Percentiles rank a stretch among this genome's conserved stretches.
Conservation (phyloP, 2,888 invertebrate genomes). For the Plagodis pulveraria region DNA sequence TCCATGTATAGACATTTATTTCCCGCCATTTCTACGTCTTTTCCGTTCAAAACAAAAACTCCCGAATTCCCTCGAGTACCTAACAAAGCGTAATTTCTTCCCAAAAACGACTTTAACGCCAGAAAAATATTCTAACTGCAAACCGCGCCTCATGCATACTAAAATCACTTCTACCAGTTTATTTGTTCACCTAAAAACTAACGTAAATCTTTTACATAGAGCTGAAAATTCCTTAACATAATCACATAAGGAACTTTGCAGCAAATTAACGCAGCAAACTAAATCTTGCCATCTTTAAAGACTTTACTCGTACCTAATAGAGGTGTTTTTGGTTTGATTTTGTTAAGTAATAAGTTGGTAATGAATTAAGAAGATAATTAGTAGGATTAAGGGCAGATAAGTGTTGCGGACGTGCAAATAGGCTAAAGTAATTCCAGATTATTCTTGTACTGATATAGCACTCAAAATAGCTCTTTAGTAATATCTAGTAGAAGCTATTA, state of each 20-base stretch:
- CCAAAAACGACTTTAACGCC: constrained; percentile 51
- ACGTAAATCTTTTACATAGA: constrained; percentile 1
- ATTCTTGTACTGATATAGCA: background rate
- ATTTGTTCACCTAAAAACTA: background rate
- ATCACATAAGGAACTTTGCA: constrained; percentile 1
- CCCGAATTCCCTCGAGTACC: constrained; percentile 17
- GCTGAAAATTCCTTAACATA: constrained; percentile 4
- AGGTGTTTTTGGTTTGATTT: constrained; percentile 20
- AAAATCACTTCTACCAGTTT: constrained; percentile 37
- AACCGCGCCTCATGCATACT: constrained; percentile 46
- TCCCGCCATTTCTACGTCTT: background rate
- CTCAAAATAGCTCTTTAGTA: no score
- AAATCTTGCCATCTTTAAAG: constrained; percentile 2
- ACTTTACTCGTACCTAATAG: background rate
- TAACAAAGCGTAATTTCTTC: constrained; percentile 30
- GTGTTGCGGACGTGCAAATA: constrained; percentile 23
- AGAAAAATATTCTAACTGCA: constrained; percentile 50
- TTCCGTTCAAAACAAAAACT: background rate
- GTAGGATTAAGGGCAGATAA: constrained; percentile 43
- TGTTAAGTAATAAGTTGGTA: constrained; percentile 15
- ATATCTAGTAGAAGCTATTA: no score
- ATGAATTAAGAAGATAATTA: constrained; percentile 50
- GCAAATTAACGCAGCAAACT: constrained; percentile 27
- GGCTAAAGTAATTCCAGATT: constrained; percentile 12
- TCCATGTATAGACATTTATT: no score